Percentiles rank a stretch among this genome's conserved stretches.
These are phyloP conservation scores for Malurus elegans DNA, from an alignment of 2,113 vertebrate genomes.

Conservation along the genomic window DNA sequence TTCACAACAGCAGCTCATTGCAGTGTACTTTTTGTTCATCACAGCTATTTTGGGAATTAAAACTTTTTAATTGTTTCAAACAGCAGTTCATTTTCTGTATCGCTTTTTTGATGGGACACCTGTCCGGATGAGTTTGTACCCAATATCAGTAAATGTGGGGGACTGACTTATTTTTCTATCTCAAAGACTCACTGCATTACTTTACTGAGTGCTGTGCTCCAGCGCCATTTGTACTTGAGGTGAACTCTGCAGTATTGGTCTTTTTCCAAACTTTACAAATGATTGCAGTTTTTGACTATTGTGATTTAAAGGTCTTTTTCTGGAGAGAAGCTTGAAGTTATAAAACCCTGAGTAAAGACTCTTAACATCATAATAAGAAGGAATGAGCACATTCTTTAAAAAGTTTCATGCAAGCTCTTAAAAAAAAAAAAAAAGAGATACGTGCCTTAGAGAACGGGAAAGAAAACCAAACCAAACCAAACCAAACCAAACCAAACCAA, in stretches of 20 bases:
- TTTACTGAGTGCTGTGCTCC: neutral
- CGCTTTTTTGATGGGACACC: neutral
- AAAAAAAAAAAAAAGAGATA: neutral
- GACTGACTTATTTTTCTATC: neutral
- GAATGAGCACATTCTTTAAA: neutral
- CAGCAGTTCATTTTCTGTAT: neutral
- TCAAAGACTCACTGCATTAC: neutral
- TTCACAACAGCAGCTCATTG: neutral
- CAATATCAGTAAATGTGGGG: neutral
- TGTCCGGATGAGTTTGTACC: neutral
- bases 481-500: neutral
- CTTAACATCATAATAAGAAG: neutral
- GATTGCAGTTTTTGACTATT: neutral
- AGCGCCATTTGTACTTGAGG: neutral
- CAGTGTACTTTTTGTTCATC: neutral
- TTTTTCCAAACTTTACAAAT: neutral
- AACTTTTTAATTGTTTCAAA: neutral
- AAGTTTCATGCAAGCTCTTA: neutral
- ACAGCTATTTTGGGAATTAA: neutral
- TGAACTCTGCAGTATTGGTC: neutral
- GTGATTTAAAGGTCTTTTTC: neutral
- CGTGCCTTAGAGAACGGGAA: neutral
- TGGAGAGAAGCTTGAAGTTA: neutral
- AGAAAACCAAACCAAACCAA: neutral
- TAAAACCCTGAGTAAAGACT: neutral